A percentile compares a stretch with the other conserved stretches of the same genome.
phyloP scores from a whole-genome alignment of 2,888 invertebrate genomes.

The Pyrgus malvae region DNA sequence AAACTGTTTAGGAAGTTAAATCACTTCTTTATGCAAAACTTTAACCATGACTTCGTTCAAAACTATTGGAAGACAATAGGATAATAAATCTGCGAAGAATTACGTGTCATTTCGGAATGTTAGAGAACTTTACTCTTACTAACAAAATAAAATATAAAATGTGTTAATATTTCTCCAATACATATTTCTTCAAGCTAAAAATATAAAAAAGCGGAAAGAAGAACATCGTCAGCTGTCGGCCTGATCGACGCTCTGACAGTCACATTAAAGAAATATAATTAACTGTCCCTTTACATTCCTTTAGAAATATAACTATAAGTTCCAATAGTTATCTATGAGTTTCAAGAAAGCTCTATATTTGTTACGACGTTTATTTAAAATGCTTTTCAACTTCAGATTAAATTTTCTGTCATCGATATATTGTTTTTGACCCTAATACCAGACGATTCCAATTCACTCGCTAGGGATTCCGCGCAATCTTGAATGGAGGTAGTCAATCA shows the following conservation, averaged over 20 bases:
- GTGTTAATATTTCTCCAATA: background rate
- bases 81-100: constrained; percentile 5
- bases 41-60: constrained; percentile 6
- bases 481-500: too few relatives aligned
- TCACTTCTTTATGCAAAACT: constrained; percentile 30
- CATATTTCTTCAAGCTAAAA: background rate
- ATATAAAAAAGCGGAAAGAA: background rate
- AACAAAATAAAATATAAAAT: background rate
- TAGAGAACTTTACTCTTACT: background rate
- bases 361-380: background rate
- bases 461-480: too few relatives aligned
- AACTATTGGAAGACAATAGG: constrained; percentile 8
- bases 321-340: too few relatives aligned
- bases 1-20: constrained; percentile 27
- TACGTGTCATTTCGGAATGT: background rate
- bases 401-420: background rate
- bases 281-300: background rate
- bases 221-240: constrained; percentile 7
- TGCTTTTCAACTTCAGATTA: background rate
- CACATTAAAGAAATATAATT: constrained; percentile 31
- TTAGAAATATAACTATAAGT: background rate
- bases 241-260: constrained; percentile 33
- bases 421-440: too few relatives aligned
- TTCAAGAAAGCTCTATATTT: background rate
- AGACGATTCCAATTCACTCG: too few relatives aligned